Conservation (phyloP, 2,888 invertebrate genomes). For the Parelbella ahira region DNA sequence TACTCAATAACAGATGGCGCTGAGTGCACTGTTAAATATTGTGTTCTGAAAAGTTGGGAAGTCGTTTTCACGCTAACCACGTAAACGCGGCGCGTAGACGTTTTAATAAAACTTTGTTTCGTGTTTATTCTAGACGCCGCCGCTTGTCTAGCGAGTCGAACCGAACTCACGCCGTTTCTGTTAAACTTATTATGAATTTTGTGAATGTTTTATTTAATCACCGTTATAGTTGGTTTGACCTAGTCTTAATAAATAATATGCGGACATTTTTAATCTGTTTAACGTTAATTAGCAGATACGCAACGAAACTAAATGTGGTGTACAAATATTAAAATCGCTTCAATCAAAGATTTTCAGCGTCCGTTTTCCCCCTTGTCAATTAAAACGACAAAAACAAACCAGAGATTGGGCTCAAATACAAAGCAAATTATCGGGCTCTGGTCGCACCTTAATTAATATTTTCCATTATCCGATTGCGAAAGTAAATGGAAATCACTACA, state of each 20-base stretch:
- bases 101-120: slow-evolving; percentile 61
- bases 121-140: slow-evolving; percentile 54
- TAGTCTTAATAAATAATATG: too few species aligned
- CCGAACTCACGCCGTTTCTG: slow-evolving; percentile 41
- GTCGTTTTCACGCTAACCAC: slow-evolving; percentile 46
- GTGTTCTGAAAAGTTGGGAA: slow-evolving; percentile 17
- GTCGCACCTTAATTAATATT: slow-evolving; percentile 44
- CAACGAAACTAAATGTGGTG: slow-evolving; percentile 19
- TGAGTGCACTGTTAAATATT: slow-evolving; percentile 29
- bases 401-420: slow-evolving; percentile 18
- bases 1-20: slow-evolving; percentile 68
- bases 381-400: slow-evolving; percentile 39
- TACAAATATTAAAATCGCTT: too few species aligned
- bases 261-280: too few species aligned
- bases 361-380: slow-evolving; percentile 29
- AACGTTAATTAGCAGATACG: too few species aligned
- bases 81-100: slow-evolving; percentile 45
- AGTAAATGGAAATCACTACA: slow-evolving; percentile 50
- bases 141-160: slow-evolving; percentile 42
- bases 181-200: slow-evolving; percentile 43
- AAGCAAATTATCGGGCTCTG: slow-evolving; percentile 39
- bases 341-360: slow-evolving; percentile 17
- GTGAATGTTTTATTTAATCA: not conserved
- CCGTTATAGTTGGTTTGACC: too few species aligned
- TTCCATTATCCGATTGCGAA: slow-evolving; percentile 42